Conservation (phyloP, 2,113 vertebrate species). For the Chaenocephalus aceratus region DNA sequence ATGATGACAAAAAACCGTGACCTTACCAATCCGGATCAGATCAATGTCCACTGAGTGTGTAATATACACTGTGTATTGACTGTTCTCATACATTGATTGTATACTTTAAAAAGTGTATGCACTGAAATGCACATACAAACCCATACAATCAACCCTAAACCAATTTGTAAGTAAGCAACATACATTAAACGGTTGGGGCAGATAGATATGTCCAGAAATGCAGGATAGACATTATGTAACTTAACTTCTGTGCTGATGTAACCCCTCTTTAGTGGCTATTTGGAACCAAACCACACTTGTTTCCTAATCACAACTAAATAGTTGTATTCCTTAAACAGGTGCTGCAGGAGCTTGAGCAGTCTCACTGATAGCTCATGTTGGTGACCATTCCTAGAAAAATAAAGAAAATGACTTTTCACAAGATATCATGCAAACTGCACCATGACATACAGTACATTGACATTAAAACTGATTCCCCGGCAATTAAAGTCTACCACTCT, state of each 20-base stretch:
- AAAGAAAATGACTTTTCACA: background rate
- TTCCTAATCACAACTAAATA: background rate
- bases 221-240: no score
- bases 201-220: no score
- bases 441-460: background rate
- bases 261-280: no score
- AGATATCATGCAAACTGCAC: background rate
- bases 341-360: background rate
- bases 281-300: no score
- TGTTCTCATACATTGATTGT: no score
- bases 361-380: background rate
- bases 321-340: background rate
- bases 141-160: no score
- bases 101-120: no score
- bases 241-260: no score
- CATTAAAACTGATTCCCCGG: background rate
- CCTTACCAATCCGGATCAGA: conserved; percentile 28
- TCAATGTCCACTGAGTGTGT: conserved; percentile 7
- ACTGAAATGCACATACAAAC: no score
- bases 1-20: conserved; percentile 4
- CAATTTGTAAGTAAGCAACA: no score
- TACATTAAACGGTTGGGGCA: no score
- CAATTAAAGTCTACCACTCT: background rate
- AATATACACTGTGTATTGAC: background rate
- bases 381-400: background rate